Evolutionary conservation across 2,888 invertebrate genomes (phyloP), one percentile per base, ranked within the genome.

Genomic region (Parapristionchus giblindavisi): DNA sequence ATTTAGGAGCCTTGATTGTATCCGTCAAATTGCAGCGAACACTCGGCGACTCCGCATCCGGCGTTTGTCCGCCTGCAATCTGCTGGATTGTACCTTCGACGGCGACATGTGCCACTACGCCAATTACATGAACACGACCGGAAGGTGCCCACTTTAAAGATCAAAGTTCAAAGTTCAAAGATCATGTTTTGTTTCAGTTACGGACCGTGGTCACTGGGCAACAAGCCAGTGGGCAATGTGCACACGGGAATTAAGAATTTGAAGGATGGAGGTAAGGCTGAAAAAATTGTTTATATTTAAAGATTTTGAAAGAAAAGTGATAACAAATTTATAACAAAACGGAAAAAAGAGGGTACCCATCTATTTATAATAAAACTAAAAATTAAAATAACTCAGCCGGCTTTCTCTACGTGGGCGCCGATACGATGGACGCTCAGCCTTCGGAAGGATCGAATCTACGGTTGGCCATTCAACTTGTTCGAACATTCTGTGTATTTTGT

Each of bases 341-440:
- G n/a, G n/a, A n/a, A n/a, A n/a, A n/a, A n/a, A n/a, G n/a, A n/a
- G n/a, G n/a, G n/a, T n/a, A n/a, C n/a, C n/a, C 29, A 24, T 29
- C n/a, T n/a, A n/a, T n/a, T n/a, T n/a, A n/a, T n/a, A n/a, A n/a
- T 54, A 14, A 17, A 24, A 54, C 17, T 43, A 14, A 14, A 14
- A 54, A 14, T 24, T 54, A 14, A 6, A 32, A 32, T n/a, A 32
- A 36, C 76, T 32, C 36, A 60, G 80, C 74, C 73, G 82, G 84
- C 8, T 85, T 83, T 72, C 72, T 84, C 11, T 85, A 77, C 65
- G 85, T 85, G 17, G 85, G 85, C 11, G 80, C 82, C 36, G 84
- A 84, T 61, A 27, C 60, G 76, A 2, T 63, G 77, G 4, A 75
- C 78, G 0, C 75, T 79, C 21, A 79, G 27, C 6, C 29, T 21